These are phyloP conservation scores for Heliconius eleuchia DNA, from an alignment of 1,140 invertebrate species.

Conservation along the genomic window DNA sequence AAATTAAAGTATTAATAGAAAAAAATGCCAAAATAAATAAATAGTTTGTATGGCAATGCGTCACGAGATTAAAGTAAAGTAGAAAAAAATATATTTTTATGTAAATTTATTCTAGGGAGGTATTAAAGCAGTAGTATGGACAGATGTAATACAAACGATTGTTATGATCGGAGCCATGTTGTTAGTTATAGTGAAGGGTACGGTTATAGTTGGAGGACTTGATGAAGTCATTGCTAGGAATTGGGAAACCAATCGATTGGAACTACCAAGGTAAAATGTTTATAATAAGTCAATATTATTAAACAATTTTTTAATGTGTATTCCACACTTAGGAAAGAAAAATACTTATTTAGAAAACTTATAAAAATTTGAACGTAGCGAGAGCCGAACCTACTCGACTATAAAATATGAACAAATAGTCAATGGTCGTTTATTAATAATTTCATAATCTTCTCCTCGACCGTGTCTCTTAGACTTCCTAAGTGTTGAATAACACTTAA, in stretches of 20 bases:
- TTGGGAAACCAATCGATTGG: constrained; percentile 86
- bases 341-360: too few relatives aligned
- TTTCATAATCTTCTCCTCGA: too few relatives aligned
- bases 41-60: too few relatives aligned
- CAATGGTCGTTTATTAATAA: too few relatives aligned
- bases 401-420: too few relatives aligned
- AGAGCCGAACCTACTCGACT: too few relatives aligned
- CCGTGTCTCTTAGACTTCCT: too few relatives aligned
- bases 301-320: not conserved
- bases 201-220: constrained; percentile 89
- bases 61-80: too few relatives aligned
- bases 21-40: not conserved
- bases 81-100: too few relatives aligned
- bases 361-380: too few relatives aligned
- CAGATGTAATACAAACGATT: constrained; percentile 93
- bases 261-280: constrained; percentile 85
- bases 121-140: constrained; percentile 96
- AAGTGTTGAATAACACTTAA: too few relatives aligned
- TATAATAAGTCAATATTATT: not conserved
- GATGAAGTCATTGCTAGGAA: constrained; percentile 86
- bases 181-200: constrained; percentile 90
- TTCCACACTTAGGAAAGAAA: not conserved
- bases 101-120: constrained; percentile 86
- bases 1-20: not conserved
- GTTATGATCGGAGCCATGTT: constrained; percentile 93